phyloP scores from a whole-genome alignment of 1,140 invertebrate species.

The Cyphomyrmex costatus region DNA sequence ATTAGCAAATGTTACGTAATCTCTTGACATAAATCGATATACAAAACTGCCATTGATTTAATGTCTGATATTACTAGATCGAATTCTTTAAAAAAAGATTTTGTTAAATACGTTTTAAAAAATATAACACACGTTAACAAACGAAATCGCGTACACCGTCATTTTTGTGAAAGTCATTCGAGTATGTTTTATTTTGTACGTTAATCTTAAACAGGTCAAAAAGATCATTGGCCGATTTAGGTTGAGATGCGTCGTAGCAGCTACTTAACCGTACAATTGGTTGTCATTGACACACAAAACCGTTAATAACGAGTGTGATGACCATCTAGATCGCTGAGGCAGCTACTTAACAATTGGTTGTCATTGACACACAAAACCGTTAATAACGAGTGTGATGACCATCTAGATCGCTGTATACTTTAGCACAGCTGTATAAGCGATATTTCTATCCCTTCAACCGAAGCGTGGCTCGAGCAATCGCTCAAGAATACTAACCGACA shows the following conservation, averaged over 20 bases:
- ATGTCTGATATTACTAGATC: background rate
- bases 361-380: constrained; percentile 83
- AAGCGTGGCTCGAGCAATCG: background rate
- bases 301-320: constrained; percentile 69
- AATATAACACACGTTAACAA: background rate
- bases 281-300: constrained; percentile 84
- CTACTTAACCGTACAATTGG: constrained; percentile 84
- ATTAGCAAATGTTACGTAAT: constrained; percentile 20
- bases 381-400: constrained; percentile 69
- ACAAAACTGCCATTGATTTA: background rate
- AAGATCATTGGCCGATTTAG: constrained; percentile 81
- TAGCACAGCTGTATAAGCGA: background rate
- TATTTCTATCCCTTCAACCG: background rate
- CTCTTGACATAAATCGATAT: background rate
- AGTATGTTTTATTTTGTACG: constrained; percentile 76
- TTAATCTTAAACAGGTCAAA: constrained; percentile 78
- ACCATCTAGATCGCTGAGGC: too few species aligned
- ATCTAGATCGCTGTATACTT: constrained; percentile 28
- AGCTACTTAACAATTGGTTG: constrained; percentile 84
- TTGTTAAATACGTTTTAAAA: background rate
- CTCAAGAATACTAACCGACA: constrained; percentile 18
- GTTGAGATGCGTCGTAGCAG: constrained; percentile 76
- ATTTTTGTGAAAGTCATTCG: constrained; percentile 64
- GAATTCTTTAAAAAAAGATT: constrained; percentile 16
- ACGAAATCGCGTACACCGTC: constrained; percentile 36